Evolutionary conservation across 2,113 vertebrate genomes (phyloP), one percentile per base, ranked within the genome.

Genomic region (Rhabdomys dilectus): DNA sequence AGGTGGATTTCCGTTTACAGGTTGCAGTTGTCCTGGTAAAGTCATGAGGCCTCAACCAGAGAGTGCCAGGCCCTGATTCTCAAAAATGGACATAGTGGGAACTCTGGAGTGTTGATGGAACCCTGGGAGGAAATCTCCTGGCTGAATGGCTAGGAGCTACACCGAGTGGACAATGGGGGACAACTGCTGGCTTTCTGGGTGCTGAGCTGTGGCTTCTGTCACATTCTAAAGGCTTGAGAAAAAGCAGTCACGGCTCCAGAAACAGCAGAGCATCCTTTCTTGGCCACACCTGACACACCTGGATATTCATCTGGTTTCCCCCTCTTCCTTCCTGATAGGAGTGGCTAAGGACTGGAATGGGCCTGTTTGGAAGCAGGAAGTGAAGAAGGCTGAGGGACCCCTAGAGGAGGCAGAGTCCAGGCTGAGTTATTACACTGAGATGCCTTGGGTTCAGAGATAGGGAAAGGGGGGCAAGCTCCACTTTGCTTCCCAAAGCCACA

Each of bases 321-420:
- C 68, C 10, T 66, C 88, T 96, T 73, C 84, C n/a, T 93, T 58
- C n/a, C 16, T 93, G 77, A 91, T 17, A 62, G 62, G 42, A 34
- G 39, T 77, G 60, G 80, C 42, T 75, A 29, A 36, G 91, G 73
- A 78, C 21, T 51, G 36, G 60, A 89, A 82, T 72, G 82, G 36
- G 7, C 48, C 2, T 91, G 10, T 93, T 29, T 80, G 70, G 77
- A 80, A 88, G 70, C 66, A 68, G 81, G 73, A 91, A 53, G 60
- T 68, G 53, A 86, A 36, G 72, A 91, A 22, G 39, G 72, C 26
- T 56, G 48, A 21, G 31, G 84, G 31, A 21, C 56, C 7, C n/a
- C 31, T 66, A 77, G 66, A 73, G 75, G 29, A 58, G 88, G 29
- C 39, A 66, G 21, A 77, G 62, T 22, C 31, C 7, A 17, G 73